A percentile compares a stretch with the other conserved stretches of the same genome.
Conservation (phyloP, 1,140 invertebrate species). For the Cheumatopsyche charites region DNA sequence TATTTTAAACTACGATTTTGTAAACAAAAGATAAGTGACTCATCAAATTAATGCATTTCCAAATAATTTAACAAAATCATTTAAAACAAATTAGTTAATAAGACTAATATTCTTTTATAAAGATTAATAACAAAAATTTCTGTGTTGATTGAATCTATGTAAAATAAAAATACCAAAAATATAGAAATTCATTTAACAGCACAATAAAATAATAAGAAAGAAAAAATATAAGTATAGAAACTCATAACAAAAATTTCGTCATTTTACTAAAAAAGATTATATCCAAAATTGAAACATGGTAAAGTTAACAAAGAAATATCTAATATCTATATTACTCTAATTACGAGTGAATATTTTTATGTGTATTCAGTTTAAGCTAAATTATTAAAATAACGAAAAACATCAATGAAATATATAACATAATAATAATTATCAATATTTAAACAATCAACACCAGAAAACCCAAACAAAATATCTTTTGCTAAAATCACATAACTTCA, state of each 20-base stretch:
- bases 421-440: neutral
- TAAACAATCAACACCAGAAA: conserved; percentile 28
- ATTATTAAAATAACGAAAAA: conserved; percentile 15
- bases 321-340: no score
- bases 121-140: conserved; percentile 8
- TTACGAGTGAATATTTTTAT: neutral
- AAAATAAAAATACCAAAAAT: no score
- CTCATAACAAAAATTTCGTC: no score
- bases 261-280: no score
- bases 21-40: conserved; percentile 8
- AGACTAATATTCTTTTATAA: conserved; percentile 13
- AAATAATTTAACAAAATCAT: conserved; percentile 8
- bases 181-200: no score
- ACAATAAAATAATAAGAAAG: neutral
- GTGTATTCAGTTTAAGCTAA: neutral
- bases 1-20: conserved; percentile 19
- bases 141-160: no score
- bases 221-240: neutral
- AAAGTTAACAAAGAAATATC: no score
- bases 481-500: conserved; percentile 20
- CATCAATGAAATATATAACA: conserved; percentile 8
- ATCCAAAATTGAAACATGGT: no score
- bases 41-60: conserved; percentile 2
- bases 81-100: conserved; percentile 5
- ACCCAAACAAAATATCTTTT: conserved; percentile 31